A percentile compares a stretch with the other conserved stretches of the same genome.
These are phyloP conservation scores for Watersipora subatra DNA, from an alignment of 1,140 invertebrate species.

Conservation along the genomic window DNA sequence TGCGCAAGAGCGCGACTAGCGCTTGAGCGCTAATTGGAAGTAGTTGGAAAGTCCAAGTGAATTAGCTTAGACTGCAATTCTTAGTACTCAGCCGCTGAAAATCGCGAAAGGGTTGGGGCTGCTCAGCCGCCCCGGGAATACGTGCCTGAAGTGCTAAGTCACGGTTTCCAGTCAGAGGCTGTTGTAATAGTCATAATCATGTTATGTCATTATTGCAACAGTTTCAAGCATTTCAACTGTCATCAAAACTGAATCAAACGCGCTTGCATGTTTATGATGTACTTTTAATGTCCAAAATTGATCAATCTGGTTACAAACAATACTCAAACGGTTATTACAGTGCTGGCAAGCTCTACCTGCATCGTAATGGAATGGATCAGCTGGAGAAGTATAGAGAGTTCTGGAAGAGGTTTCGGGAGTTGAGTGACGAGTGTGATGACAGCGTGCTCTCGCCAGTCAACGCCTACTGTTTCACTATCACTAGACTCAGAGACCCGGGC, in stretches of 20 bases:
- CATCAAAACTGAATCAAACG: not conserved
- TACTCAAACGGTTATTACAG: constrained; percentile 9
- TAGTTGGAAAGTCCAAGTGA: too few relatives aligned
- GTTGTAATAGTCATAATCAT: not conserved
- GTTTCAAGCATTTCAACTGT: not conserved
- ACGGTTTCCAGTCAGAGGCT: not conserved
- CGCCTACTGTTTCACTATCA: constrained; percentile 20
- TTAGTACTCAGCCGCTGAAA: too few relatives aligned
- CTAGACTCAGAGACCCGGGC: constrained; percentile 16
- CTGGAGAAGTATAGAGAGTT: constrained; percentile 20
- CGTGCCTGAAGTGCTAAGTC: too few relatives aligned
- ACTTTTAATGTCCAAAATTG: not conserved
- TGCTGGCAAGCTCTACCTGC: constrained; percentile 14
- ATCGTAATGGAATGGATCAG: constrained; percentile 13
- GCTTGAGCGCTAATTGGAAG: too few relatives aligned
- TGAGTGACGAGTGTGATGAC: constrained; percentile 17
- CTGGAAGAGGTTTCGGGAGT: constrained; percentile 16
- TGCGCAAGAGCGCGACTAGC: too few relatives aligned
- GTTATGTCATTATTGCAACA: not conserved
- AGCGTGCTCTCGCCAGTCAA: constrained; percentile 15
- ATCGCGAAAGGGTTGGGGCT: too few relatives aligned
- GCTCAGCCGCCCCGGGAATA: too few relatives aligned
- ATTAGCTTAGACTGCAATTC: too few relatives aligned
- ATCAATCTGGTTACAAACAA: too few relatives aligned
- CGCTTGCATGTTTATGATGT: not conserved